A percentile compares a stretch with the other conserved stretches of the same genome.
Evolutionary conservation across 2,888 invertebrate species (phyloP).

Genomic region (Cataglyphis albicans): DNA sequence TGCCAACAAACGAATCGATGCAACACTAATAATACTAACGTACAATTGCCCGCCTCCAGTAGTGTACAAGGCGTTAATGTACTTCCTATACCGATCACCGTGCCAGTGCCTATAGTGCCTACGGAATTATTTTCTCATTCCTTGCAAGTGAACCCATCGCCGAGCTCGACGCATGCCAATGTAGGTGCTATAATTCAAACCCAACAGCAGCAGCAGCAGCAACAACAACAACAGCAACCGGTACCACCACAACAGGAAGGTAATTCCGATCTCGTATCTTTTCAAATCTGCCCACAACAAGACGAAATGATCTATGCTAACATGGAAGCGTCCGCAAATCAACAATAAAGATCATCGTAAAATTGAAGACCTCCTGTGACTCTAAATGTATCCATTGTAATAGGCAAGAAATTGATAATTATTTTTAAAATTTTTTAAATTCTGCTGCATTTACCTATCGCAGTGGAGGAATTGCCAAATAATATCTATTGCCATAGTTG

Average conservation of each 20-base stretch:
- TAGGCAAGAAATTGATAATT: neutral
- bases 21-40: conserved; percentile 63
- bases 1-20: conserved; percentile 74
- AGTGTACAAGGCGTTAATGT: conserved; percentile 78
- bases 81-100: conserved; percentile 79
- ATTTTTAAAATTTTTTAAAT: neutral
- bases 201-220: conserved; percentile 72
- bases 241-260: conserved; percentile 70
- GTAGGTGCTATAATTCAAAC: conserved; percentile 80
- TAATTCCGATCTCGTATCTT: conserved; percentile 78
- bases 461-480: neutral
- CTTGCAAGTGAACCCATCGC: conserved; percentile 73
- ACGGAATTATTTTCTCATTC: conserved; percentile 81
- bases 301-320: conserved; percentile 80
- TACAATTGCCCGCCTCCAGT: conserved; percentile 66
- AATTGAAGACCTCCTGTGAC: conserved; percentile 66
- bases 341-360: conserved; percentile 74
- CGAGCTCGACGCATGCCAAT: conserved; percentile 71
- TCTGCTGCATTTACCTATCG: neutral
- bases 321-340: conserved; percentile 75
- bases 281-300: conserved; percentile 80
- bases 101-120: conserved; percentile 81
- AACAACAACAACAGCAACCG: conserved; percentile 70
- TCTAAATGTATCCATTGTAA: neutral
- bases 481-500: neutral